A percentile compares a stretch with the other conserved stretches of the same genome.
Conservation (phyloP, 2,113 vertebrate genomes). For the Cyrtonyx montezumae region DNA sequence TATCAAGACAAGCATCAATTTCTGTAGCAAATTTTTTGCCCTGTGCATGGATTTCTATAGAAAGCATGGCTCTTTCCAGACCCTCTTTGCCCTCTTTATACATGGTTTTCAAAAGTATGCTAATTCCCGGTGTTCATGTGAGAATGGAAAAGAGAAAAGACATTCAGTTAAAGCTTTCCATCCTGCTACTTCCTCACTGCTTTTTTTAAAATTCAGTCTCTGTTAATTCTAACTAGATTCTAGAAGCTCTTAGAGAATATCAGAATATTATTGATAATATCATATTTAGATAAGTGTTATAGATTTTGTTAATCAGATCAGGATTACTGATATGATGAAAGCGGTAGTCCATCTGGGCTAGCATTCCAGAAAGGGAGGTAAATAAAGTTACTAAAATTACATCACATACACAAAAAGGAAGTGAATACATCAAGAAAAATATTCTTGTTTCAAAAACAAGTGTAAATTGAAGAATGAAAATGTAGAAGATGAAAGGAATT, state of each 20-base stretch:
- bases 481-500: not conserved
- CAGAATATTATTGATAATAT: not conserved
- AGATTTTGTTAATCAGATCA: not conserved
- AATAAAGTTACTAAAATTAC: not conserved
- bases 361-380: not conserved
- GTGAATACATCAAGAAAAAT: not conserved
- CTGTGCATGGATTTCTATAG: rapidly evolving
- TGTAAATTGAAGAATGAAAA: not conserved
- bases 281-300: not conserved
- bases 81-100: not conserved
- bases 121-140: not conserved
- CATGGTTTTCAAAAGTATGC: not conserved
- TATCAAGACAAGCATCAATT: not conserved
- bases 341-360: not conserved
- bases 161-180: not conserved
- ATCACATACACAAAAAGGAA: not conserved
- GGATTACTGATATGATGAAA: not conserved
- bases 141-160: not conserved
- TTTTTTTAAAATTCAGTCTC: not conserved
- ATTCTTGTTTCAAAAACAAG: not conserved
- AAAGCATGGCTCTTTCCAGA: not conserved
- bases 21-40: not conserved
- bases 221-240: not conserved
- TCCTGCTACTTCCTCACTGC: not conserved
- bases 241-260: not conserved